These are phyloP conservation scores for Percopsis omiscomaycus DNA, from an alignment of 2,797 vertebrate species.

Conservation along the genomic window DNA sequence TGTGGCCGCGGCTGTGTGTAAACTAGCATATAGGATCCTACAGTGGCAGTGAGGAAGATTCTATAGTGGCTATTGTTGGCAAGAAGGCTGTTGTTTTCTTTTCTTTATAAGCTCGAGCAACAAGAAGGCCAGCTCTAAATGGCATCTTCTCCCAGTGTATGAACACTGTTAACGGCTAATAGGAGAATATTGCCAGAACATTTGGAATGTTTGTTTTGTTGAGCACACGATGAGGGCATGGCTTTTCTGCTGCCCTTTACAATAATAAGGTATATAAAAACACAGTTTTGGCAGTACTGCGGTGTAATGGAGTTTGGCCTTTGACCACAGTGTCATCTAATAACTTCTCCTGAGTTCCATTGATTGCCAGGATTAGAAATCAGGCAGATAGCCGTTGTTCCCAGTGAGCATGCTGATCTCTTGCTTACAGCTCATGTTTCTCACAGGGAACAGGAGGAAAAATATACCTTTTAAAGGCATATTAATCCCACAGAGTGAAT, in stretches of 20 bases:
- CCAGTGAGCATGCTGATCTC: conserved; percentile 54
- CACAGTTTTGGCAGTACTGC: conserved; percentile 13
- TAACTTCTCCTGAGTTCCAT: conserved; percentile 41
- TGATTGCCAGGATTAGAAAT: conserved; percentile 56
- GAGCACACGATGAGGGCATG: conserved; percentile 14
- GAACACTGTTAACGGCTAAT: background rate
- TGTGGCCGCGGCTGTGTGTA: too few species aligned
- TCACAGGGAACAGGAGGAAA: conserved; percentile 36
- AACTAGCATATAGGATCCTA: background rate
- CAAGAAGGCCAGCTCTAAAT: conserved; percentile 2
- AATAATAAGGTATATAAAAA: conserved; percentile 29
- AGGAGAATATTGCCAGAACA: conserved; percentile 4
- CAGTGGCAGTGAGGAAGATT: conserved; percentile 27
- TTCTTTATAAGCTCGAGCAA: conserved; percentile 19
- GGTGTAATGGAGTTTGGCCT: conserved; percentile 29
- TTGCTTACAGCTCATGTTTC: conserved; percentile 65
- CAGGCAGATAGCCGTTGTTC: conserved; percentile 46
- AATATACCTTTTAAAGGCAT: conserved; percentile 64
- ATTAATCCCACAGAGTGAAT: conserved; percentile 65
- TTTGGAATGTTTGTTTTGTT: conserved; percentile 5
- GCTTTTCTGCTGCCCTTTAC: conserved; percentile 10
- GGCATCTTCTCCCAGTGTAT: background rate
- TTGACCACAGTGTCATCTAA: conserved; percentile 43
- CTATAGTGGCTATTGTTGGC: conserved; percentile 35
- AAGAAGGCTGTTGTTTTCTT: background rate